phyloP scores from a whole-genome alignment of 2,113 vertebrate species.

The Mesitornis unicolor region DNA sequence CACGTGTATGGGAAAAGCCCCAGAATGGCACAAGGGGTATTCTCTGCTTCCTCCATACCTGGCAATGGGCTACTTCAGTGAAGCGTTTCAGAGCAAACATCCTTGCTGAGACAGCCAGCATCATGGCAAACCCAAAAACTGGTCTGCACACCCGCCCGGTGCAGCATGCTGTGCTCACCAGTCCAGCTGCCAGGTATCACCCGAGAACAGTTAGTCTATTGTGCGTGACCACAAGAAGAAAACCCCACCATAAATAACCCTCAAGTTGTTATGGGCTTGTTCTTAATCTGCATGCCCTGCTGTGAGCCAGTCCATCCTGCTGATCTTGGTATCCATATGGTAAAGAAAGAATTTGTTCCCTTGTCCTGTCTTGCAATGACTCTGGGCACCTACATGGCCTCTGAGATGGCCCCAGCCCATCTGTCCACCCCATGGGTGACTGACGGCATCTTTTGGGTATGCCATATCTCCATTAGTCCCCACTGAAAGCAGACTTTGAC shows the following conservation, averaged over 20 bases:
- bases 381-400: not conserved
- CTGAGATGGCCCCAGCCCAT: not conserved
- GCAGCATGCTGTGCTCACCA: not conserved
- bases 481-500: not conserved
- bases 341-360: not conserved
- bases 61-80: not conserved
- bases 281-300: not conserved
- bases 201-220: not conserved
- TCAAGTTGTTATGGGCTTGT: not conserved
- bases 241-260: not conserved
- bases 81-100: not conserved
- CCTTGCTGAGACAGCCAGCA: not conserved
- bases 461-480: not conserved
- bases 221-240: rapidly evolving
- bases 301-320: not conserved
- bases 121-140: rapidly evolving
- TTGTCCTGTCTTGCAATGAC: not conserved
- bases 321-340: not conserved
- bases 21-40: rapidly evolving
- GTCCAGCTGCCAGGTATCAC: not conserved
- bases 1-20: not conserved
- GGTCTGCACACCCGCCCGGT: not conserved
- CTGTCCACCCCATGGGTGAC: not conserved
- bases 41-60: not conserved
- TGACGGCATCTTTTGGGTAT: not conserved